Base-by-base conservation (phyloP, 2,888 invertebrate species). In the Rhagonycha fulva region DNA sequence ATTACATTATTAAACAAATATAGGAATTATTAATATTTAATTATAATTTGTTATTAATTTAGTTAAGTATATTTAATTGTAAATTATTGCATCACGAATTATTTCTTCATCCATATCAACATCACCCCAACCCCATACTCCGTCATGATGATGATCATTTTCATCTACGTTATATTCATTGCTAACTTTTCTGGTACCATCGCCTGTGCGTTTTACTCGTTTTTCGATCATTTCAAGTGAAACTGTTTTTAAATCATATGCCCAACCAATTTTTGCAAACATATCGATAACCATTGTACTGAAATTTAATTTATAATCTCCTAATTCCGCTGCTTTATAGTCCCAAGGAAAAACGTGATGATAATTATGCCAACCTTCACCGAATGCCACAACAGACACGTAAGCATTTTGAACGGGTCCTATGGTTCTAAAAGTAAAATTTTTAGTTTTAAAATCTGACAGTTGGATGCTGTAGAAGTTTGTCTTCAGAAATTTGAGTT, bases 321-420 rank as follows among this genome's bases (percentile, higher is more conserved):
- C 95, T n/a, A 95, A 89, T 86, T 98, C 97, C 7, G 96, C 93
- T 26, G 97, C 94, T 84, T 95, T 94, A 90, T 97, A 97, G 87
- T 97, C 97, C 94, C 95, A 96, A 0, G 97, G 97, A 87, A 97
- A 97, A 0, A 94, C 94, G 88, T 97, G 97, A 86, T 97, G 97
- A 87, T 96, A 97, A 88, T 97, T 97, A 89, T 97, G 97, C 94
- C 96, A 98, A 4, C 97, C 97, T 87, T 96, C 96, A 0, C 96
- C 96, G 87, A 95, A 89, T 0, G 95, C 92, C 23, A 93, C 83
- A 0, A 94, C 83, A 0, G 95, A 92, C 0, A 97, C 96, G 0
- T 89, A 88, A 80, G 90, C 89, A 85, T 95, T 96, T 87, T 97
- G 94, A 0, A 91, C 89, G 0, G 97, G 96, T 86, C 92, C 94